phyloP scores from a whole-genome alignment of 2,797 vertebrate genomes.

The Limosa lapponica region DNA sequence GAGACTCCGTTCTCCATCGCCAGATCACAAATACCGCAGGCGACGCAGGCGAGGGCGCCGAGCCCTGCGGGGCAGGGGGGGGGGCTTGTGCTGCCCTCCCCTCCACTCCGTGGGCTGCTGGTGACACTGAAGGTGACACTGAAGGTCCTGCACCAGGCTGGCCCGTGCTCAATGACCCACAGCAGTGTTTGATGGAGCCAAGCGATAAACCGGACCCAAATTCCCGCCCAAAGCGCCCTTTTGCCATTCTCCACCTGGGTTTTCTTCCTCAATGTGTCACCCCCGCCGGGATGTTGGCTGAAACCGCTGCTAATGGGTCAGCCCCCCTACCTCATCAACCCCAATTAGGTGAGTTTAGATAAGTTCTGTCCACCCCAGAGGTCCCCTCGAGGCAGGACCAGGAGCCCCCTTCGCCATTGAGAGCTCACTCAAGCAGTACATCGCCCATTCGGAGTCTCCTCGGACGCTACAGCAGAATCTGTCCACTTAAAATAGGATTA shows the following conservation, averaged over 20 bases:
- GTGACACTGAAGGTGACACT: rapidly evolving
- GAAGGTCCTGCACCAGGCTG: rapidly evolving
- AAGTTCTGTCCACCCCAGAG: rapidly evolving
- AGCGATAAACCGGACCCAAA: rapidly evolving
- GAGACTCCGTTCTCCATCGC: not conserved
- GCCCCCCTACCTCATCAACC: not conserved
- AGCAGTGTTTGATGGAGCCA: not conserved
- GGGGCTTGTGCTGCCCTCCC: rapidly evolving
- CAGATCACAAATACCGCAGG: rapidly evolving
- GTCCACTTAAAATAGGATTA: conserved; percentile 67
- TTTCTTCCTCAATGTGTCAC: not conserved
- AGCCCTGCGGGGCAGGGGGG: rapidly evolving
- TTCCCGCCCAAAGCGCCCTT: rapidly evolving
- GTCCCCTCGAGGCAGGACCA: rapidly evolving
- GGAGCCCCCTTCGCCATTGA: rapidly evolving
- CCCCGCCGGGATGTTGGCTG: not conserved
- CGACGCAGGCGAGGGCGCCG: rapidly evolving
- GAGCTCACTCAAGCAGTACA: not conserved
- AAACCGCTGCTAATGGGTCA: rapidly evolving
- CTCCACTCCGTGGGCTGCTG: not conserved
- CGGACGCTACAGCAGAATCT: conserved; percentile 9
- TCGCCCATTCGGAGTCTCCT: not conserved
- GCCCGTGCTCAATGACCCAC: rapidly evolving
- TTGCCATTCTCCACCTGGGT: not conserved
- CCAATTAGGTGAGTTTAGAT: rapidly evolving